These are phyloP conservation scores for Tetranychus piercei DNA, from an alignment of 2,888 invertebrate species.

Conservation along the genomic window DNA sequence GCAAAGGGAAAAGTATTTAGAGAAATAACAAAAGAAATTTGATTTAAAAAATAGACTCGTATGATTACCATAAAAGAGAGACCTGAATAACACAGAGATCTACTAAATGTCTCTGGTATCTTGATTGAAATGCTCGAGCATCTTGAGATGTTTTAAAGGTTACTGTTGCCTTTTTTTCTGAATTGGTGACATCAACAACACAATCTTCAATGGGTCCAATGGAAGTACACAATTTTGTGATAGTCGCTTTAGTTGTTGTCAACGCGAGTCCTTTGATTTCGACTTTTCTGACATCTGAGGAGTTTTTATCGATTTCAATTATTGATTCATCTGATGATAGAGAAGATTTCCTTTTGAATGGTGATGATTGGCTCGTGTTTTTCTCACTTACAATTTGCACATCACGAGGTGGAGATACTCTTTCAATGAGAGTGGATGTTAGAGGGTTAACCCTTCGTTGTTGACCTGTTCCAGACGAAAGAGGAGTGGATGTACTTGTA, in stretches of 20 bases:
- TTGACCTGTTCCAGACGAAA: not conserved
- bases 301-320: not conserved
- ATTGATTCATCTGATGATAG: not conserved
- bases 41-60: not conserved
- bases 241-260: not conserved
- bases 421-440: not conserved
- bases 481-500: not conserved
- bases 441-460: not conserved
- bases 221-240: constrained; percentile 2
- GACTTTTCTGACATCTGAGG: not conserved
- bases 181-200: not conserved
- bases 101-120: constrained; percentile 8
- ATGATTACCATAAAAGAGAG: constrained; percentile 5
- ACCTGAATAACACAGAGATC: constrained; percentile 13
- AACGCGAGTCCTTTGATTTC: constrained; percentile 3
- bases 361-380: not conserved
- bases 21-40: not conserved
- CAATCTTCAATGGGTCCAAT: constrained; percentile 1
- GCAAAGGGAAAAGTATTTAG: not conserved
- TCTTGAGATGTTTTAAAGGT: constrained; percentile 6
- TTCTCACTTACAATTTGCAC: not conserved
- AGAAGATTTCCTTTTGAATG: not conserved
- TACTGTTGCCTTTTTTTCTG: constrained; percentile 9
- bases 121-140: not conserved
- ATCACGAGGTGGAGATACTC: not conserved